Percentiles rank a stretch among this genome's conserved stretches.
Conservation (phyloP, 2,113 vertebrate species). For the Neolamprologus longior region DNA sequence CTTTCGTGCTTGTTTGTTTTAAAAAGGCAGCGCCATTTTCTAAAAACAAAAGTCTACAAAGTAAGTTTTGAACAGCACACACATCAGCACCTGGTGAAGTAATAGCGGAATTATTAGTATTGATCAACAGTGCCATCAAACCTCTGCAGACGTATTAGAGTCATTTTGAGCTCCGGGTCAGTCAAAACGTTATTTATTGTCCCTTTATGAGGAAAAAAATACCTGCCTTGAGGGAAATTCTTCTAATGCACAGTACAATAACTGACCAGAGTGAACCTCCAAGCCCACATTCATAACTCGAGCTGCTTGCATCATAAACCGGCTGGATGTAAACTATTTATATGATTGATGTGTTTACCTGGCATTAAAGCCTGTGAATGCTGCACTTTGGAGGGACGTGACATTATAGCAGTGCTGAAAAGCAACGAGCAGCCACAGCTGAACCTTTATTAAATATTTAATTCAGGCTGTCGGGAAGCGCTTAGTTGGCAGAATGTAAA, state of each 20-base stretch:
- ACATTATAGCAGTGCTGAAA: background rate
- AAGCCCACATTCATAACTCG: background rate
- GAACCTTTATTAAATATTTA: conserved; percentile 43
- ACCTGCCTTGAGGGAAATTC: background rate
- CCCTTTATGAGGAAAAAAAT: background rate
- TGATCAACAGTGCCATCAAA: conserved; percentile 1
- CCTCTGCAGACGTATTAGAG: conserved; percentile 5
- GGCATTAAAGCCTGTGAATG: background rate
- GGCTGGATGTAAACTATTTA: background rate
- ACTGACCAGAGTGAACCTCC: background rate
- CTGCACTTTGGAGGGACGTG: background rate
- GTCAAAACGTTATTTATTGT: conserved; percentile 14
- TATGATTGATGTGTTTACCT: conserved; percentile 42
- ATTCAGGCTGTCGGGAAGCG: background rate
- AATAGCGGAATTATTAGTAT: conserved; percentile 4
- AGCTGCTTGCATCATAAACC: conserved; percentile 6
- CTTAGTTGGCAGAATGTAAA: conserved; percentile 26
- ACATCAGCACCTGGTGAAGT: background rate
- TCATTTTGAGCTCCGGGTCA: background rate
- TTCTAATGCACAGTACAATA: background rate
- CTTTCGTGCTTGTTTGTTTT: background rate
- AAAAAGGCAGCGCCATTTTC: background rate
- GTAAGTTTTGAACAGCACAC: background rate
- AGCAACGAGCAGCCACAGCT: background rate
- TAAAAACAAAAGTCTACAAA: background rate